Percentiles rank a stretch among this genome's conserved stretches.
Evolutionary conservation across 1,140 invertebrate genomes (phyloP).

Genomic region (Pomacea maculata): DNA sequence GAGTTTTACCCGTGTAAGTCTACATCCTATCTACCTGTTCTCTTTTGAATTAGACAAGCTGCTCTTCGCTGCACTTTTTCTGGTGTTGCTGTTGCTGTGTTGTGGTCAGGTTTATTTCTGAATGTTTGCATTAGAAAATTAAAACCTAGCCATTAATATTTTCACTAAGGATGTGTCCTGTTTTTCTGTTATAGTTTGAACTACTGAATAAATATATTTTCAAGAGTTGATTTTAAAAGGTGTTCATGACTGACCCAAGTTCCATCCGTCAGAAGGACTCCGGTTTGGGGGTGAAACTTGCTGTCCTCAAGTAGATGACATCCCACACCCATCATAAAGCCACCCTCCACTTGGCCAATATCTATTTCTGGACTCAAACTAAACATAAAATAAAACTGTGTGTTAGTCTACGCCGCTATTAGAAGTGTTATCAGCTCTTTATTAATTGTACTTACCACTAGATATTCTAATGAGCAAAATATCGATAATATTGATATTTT

Average conservation of each 20-base stretch:
- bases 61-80: background rate
- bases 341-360: constrained; percentile 87
- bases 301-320: constrained; percentile 81
- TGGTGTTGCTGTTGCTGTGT: too few relatives aligned
- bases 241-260: constrained; percentile 72
- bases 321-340: constrained; percentile 87
- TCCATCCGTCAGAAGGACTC: constrained; percentile 77
- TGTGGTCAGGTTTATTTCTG: too few relatives aligned
- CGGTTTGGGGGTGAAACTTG: constrained; percentile 74
- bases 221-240: background rate
- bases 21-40: too few relatives aligned
- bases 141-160: background rate
- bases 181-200: constrained; percentile 75
- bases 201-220: constrained; percentile 77
- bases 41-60: background rate
- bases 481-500: background rate
- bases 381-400: constrained; percentile 5
- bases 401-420: background rate
- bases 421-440: background rate
- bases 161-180: constrained; percentile 56
- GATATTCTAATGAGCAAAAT: too few relatives aligned
- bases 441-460: too few relatives aligned
- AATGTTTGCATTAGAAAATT: too few relatives aligned
- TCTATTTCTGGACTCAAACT: constrained; percentile 68
- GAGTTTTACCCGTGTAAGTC: too few relatives aligned